Base-by-base conservation (phyloP, 2,888 invertebrate genomes). In the Euplagia quadripunctaria region DNA sequence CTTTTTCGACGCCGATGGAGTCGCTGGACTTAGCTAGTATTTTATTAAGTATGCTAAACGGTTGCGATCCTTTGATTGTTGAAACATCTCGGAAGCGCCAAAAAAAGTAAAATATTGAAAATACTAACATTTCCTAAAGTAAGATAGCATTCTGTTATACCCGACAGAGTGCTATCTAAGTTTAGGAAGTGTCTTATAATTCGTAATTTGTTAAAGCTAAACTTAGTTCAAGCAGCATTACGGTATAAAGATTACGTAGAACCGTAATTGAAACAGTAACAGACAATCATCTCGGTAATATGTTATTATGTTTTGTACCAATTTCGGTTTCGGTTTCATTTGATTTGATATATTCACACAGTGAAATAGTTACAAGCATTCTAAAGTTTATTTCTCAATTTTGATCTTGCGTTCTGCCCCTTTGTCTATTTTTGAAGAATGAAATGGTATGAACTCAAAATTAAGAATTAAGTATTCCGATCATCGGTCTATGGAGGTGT, bases 221-320 rank as follows among this genome's bases (percentile, higher is more conserved):
- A 67, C 12, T 52, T n/a, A 51, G 42, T 68, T n/a, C 2, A 61
- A 68, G 31, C 68, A 11, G 11, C 8, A 68, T 68, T 68, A 31
- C 17, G 5, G 58, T 68, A 46, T 31, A 61, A 46, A 46, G 16
- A 46, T 58, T 68, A 68, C 61, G 46, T 68, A 61, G 31, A 41
- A 16, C 16, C 8, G 20, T 68, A 61, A 68, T 68, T 46, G 68
- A 61, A 61, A 61, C 68, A 20, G 20, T 68, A 55, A 51, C 51
- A 68, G 68, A 68, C 68, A 68, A 68, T 68, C 52, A 55, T 55
- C 55, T 68, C 42, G 5, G 68, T 68, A 68, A 52, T 68, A 42
- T 68, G 42, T 68, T 42, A 52, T 68, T 55, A 68, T 68, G 42
- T 68, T 55, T 68, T 68, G 42, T 42, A 68, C 42, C 55, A 55